phyloP scores from a whole-genome alignment of 1,140 invertebrate species.

The Babylonia areolata region DNA sequence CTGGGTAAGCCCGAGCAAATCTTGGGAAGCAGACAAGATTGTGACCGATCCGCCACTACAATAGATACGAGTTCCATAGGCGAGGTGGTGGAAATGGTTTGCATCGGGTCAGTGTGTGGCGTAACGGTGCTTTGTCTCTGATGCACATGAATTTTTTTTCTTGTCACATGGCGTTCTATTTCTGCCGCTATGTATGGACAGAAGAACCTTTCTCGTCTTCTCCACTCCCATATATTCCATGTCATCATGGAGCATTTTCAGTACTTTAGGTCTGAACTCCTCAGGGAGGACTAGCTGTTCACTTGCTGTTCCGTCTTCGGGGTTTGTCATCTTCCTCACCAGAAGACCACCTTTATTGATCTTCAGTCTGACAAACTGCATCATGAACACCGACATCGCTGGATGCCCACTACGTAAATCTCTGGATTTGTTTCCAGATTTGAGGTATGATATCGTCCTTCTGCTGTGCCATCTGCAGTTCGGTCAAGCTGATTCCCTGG shows the following conservation, averaged over 20 bases:
- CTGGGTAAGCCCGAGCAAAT: constrained; percentile 41
- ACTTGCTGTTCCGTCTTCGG: neutral
- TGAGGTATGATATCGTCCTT: neutral
- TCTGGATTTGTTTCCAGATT: neutral
- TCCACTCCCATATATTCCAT: too few species aligned
- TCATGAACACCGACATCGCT: neutral
- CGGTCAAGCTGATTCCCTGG: neutral
- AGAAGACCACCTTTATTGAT: neutral
- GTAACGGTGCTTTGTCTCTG: constrained; percentile 46
- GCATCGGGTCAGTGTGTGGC: constrained; percentile 37
- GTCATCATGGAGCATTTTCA: constrained; percentile 36
- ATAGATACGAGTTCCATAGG: constrained; percentile 42
- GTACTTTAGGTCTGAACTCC: constrained; percentile 1
- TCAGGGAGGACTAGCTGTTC: constrained; percentile 45
- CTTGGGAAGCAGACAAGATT: constrained; percentile 47
- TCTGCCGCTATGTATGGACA: constrained; percentile 40
- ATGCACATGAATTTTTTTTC: constrained; percentile 40
- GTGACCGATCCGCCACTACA: constrained; percentile 41
- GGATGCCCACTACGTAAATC: neutral
- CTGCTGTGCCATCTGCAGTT: too few species aligned
- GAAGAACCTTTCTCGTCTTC: constrained; percentile 43
- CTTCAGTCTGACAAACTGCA: constrained; percentile 18
- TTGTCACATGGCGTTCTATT: constrained; percentile 33
- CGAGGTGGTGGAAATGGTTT: constrained; percentile 34
- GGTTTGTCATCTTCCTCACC: neutral